phyloP scores from a whole-genome alignment of 2,113 vertebrate species.

The Bos indicus region DNA sequence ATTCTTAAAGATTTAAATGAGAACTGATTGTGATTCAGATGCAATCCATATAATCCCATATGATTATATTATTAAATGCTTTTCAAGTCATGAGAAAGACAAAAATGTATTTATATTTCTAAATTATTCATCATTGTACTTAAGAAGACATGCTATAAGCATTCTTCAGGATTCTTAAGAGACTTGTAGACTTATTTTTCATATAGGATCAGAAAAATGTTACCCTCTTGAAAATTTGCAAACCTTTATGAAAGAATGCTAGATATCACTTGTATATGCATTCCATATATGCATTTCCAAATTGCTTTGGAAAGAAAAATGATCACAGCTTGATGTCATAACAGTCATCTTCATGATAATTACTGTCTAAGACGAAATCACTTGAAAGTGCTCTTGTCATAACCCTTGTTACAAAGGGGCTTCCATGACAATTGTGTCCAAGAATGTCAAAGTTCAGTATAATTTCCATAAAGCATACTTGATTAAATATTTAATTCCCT shows the following conservation, averaged over 20 bases:
- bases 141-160: background rate
- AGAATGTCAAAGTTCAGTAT: background rate
- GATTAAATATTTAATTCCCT: background rate
- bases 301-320: conserved; percentile 6
- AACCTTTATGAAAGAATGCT: background rate
- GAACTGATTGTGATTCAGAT: background rate
- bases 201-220: background rate
- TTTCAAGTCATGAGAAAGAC: conserved; percentile 23
- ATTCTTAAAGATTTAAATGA: conserved; percentile 7
- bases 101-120: conserved; percentile 2
- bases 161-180: conserved; percentile 24
- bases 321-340: background rate
- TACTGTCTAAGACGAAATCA: background rate
- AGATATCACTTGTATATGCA: background rate
- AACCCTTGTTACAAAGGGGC: background rate
- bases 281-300: background rate
- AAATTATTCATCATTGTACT: background rate
- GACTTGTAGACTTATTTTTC: background rate
- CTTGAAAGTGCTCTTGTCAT: background rate
- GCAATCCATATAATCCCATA: background rate
- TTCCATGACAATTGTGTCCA: background rate
- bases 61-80: background rate
- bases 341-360: background rate
- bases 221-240: background rate
- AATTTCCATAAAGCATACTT: background rate